Evolutionary conservation across 2,797 vertebrate species (phyloP).

Genomic region (Xiphorhynchus erythropygius): DNA sequence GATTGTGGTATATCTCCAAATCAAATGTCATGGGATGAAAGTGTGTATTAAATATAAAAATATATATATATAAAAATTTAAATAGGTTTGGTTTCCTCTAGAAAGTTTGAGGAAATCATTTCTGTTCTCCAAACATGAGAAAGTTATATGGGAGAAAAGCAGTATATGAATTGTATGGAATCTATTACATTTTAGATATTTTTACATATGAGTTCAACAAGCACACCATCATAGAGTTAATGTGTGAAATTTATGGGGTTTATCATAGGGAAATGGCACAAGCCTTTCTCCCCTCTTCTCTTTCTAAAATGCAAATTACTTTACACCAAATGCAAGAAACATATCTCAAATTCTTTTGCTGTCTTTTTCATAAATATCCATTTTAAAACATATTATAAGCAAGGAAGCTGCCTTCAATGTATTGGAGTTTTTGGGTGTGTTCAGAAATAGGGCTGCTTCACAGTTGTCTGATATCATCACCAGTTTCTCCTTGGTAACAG

Average conservation of each 20-base stretch:
- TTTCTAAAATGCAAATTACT: background rate
- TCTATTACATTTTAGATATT: background rate
- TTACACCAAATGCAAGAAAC: background rate
- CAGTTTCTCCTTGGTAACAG: background rate
- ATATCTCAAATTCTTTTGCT: background rate
- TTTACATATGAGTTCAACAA: background rate
- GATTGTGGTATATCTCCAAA: background rate
- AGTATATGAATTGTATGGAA: background rate
- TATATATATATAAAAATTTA: background rate
- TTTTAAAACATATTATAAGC: background rate
- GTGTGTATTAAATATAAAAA: background rate
- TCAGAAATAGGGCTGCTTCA: background rate
- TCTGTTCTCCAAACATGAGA: background rate
- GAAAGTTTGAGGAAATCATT: background rate
- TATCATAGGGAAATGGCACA: background rate
- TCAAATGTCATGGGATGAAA: background rate
- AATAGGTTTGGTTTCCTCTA: background rate
- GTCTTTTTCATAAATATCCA: background rate
- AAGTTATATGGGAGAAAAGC: background rate
- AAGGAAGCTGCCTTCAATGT: background rate
- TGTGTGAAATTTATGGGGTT: background rate
- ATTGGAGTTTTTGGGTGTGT: fast-evolving
- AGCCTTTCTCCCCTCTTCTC: background rate
- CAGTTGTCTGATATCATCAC: background rate
- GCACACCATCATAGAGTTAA: fast-evolving